Conservation (phyloP, 2,888 invertebrate species). For the Dorcus parallelipipedus region DNA sequence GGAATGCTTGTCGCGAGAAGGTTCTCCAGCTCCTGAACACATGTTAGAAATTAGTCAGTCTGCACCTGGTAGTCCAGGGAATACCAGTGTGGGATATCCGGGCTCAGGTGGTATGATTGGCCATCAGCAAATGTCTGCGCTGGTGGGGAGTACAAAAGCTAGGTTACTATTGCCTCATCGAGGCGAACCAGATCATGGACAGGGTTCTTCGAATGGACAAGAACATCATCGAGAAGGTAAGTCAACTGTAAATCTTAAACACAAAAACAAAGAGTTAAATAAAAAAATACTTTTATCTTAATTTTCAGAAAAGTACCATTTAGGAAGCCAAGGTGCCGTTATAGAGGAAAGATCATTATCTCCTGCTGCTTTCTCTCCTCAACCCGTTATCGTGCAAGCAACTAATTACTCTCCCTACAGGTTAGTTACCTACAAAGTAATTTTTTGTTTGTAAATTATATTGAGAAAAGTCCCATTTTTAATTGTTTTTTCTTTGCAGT, state of each 20-base stretch:
- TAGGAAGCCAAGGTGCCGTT: slow-evolving; percentile 48
- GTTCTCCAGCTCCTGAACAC: slow-evolving; percentile 83
- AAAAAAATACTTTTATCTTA: no score
- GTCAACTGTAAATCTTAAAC: no score
- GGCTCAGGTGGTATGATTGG: slow-evolving; percentile 48
- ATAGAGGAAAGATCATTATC: slow-evolving; percentile 57
- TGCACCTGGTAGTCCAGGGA: slow-evolving; percentile 59
- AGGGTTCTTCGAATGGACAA: slow-evolving; percentile 37
- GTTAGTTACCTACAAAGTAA: slow-evolving; percentile 35
- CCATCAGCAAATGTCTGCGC: slow-evolving; percentile 51
- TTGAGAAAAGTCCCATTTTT: background rate
- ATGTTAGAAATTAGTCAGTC: slow-evolving; percentile 48
- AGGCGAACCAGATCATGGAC: slow-evolving; percentile 56
- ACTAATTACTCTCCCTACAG: slow-evolving; percentile 56
- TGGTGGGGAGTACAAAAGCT: slow-evolving; percentile 50
- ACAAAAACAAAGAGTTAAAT: no score
- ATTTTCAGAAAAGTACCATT: slow-evolving; percentile 52
- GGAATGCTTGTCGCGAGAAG: slow-evolving; percentile 79
- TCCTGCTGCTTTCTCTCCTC: slow-evolving; percentile 57
- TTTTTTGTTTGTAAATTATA: background rate
- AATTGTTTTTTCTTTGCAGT: slow-evolving; percentile 14
- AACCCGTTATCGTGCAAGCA: slow-evolving; percentile 60
- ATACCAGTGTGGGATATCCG: slow-evolving; percentile 48
- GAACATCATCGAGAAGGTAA: slow-evolving; percentile 46
- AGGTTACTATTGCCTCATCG: slow-evolving; percentile 58